phyloP scores from a whole-genome alignment of 2,888 invertebrate species.

The Meiosimyza platycephala region DNA sequence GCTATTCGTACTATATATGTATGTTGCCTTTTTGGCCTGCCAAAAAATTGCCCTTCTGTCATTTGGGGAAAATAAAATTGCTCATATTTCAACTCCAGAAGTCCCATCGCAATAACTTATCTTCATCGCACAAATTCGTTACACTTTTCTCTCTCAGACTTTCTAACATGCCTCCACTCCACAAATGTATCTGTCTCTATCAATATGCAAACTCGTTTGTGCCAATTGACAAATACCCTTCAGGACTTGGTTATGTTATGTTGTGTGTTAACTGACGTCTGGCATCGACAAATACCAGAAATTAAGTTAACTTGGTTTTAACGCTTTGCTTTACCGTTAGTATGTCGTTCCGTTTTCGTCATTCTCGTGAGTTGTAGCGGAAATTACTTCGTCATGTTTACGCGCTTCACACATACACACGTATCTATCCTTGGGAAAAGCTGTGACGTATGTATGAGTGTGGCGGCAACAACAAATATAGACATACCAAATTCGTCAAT shows the following conservation, averaged over 20 bases:
- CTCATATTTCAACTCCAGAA: neutral
- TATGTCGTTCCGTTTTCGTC: neutral
- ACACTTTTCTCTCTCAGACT: neutral
- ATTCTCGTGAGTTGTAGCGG: conserved; percentile 16
- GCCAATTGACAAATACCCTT: conserved; percentile 32
- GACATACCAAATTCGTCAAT: conserved; percentile 11
- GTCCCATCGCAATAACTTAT: neutral
- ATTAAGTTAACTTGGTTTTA: conserved; percentile 31
- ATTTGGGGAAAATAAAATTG: neutral
- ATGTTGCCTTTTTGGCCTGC: neutral
- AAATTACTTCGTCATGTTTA: conserved; percentile 31
- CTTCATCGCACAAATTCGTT: neutral
- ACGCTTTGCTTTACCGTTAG: neutral
- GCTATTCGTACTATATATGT: neutral
- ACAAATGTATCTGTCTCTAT: too few species aligned
- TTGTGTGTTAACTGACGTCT: conserved; percentile 7
- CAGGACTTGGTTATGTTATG: conserved; percentile 13
- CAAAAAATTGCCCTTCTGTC: neutral
- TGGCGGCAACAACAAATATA: conserved; percentile 8
- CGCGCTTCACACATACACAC: conserved; percentile 18
- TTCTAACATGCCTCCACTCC: neutral
- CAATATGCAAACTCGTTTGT: neutral
- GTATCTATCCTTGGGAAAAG: neutral
- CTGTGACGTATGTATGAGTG: neutral
- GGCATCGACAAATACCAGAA: conserved; percentile 31